These are phyloP conservation scores for Promerops cafer DNA, from an alignment of 2,113 vertebrate genomes.

Conservation along the genomic window DNA sequence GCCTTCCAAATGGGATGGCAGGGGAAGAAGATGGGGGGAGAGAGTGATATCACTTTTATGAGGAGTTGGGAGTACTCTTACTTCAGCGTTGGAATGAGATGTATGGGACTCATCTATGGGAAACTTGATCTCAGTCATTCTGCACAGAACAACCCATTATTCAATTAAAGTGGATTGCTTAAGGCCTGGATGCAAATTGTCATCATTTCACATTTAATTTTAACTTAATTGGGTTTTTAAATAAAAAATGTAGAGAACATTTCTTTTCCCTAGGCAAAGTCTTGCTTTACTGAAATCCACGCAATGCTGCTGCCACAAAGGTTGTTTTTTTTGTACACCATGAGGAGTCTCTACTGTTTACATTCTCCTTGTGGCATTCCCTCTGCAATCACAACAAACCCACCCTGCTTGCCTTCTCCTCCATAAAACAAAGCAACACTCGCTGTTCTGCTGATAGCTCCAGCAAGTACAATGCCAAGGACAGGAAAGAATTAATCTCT, in stretches of 20 bases:
- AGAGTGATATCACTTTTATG: neutral
- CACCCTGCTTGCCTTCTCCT: neutral
- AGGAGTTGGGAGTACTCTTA: neutral
- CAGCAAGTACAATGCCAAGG: neutral
- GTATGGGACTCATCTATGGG: neutral
- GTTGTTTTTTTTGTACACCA: neutral
- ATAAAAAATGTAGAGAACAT: neutral
- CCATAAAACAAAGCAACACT: neutral
- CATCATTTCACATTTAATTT: neutral
- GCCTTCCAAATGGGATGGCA: neutral
- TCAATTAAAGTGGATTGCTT: neutral
- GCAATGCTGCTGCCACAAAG: neutral
- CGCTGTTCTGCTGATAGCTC: neutral
- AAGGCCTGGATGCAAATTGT: neutral
- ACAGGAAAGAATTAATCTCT: neutral
- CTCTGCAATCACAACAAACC: neutral
- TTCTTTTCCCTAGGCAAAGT: neutral
- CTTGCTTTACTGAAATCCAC: neutral
- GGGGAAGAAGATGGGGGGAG: neutral
- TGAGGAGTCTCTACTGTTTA: neutral
- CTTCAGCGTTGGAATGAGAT: neutral
- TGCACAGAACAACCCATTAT: neutral
- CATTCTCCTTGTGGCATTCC: neutral
- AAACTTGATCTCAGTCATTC: neutral
- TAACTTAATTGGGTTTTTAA: neutral